Conservation (phyloP, 2,113 vertebrate species). For the Eudyptes chrysolophus region DNA sequence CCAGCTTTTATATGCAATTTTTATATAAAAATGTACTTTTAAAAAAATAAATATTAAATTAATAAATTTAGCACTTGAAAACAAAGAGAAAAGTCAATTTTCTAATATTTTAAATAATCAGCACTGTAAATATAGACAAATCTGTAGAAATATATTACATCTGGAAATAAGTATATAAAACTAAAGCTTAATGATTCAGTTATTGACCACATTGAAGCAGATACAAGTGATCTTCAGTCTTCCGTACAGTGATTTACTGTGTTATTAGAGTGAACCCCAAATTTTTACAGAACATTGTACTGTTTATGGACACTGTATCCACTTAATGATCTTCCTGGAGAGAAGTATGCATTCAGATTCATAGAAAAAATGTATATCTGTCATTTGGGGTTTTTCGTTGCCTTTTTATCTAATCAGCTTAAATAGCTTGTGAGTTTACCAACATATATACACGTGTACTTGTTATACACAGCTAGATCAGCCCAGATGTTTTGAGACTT, state of each 20-base stretch:
- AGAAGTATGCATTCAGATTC: neutral
- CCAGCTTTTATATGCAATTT: neutral
- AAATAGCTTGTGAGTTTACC: neutral
- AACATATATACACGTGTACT: rapidly evolving
- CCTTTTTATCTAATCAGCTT: neutral
- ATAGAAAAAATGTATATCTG: neutral
- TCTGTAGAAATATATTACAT: neutral
- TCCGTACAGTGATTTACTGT: neutral
- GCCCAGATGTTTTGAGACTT: neutral
- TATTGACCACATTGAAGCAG: neutral
- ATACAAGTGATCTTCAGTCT: neutral
- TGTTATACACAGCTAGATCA: neutral
- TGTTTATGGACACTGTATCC: neutral
- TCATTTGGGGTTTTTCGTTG: rapidly evolving
- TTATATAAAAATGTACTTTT: neutral
- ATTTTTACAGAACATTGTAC: neutral
- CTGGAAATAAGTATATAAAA: neutral
- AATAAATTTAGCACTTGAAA: neutral
- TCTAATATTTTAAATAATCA: neutral
- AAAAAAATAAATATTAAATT: neutral
- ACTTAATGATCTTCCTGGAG: neutral
- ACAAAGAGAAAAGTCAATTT: neutral
- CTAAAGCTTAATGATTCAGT: neutral
- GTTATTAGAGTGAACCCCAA: neutral
- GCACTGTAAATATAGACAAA: neutral